Percentiles rank a stretch among this genome's conserved stretches.
These are phyloP conservation scores for Tachystola acroxantha DNA, from an alignment of 2,888 invertebrate genomes.

Conservation along the genomic window DNA sequence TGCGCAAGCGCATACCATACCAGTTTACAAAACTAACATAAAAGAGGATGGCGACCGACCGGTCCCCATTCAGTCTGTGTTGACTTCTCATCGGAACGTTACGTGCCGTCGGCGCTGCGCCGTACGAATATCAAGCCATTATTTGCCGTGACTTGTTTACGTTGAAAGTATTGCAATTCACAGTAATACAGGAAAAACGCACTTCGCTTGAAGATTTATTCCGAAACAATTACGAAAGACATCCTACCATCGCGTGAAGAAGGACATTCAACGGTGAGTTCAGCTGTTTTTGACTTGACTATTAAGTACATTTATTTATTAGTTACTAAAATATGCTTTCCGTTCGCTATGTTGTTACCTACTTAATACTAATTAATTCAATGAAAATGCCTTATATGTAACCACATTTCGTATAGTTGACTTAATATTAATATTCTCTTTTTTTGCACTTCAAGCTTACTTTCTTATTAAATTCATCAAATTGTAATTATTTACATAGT, in stretches of 20 bases:
- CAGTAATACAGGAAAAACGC: no score
- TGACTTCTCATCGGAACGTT: constrained; percentile 41
- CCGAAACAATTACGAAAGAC: not conserved
- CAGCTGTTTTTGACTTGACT: constrained; percentile 1
- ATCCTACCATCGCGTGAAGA: constrained; percentile 1
- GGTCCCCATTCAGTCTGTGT: constrained; percentile 59
- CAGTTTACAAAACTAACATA: constrained; percentile 66
- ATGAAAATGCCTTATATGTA: no score
- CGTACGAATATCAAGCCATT: no score
- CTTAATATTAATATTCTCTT: no score
- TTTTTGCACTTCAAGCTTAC: no score
- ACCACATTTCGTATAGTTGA: no score
- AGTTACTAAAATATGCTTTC: no score
- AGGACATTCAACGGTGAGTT: constrained; percentile 5
- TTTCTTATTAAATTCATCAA: no score
- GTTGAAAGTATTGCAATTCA: not conserved
- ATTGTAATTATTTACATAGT: no score
- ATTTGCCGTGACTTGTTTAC: no score
- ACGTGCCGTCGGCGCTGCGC: constrained; percentile 21
- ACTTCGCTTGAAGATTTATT: not conserved
- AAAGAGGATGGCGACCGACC: constrained; percentile 63
- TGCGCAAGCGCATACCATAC: constrained; percentile 56
- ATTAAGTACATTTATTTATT: not conserved
- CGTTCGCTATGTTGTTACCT: no score
- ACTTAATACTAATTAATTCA: no score